Evolutionary conservation across 1,140 invertebrate species (phyloP).

Genomic region (Drosophila erecta): DNA sequence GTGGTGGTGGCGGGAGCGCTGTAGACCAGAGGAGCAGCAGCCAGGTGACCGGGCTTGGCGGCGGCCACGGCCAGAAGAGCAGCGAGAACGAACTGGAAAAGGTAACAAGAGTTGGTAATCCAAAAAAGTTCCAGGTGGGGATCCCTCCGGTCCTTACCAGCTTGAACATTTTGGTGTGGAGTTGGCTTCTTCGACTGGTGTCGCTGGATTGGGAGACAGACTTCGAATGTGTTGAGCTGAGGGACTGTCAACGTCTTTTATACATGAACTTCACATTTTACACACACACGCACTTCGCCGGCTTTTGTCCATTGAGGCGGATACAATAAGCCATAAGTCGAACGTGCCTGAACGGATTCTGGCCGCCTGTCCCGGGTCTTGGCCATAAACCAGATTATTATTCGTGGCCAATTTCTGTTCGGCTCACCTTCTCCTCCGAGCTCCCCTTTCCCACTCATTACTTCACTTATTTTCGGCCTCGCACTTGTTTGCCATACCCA

Average conservation of each 20-base stretch:
- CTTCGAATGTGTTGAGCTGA: conserved; percentile 42
- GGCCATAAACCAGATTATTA: conserved; percentile 71
- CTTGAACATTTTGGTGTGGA: conserved; percentile 84
- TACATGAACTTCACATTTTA: conserved; percentile 76
- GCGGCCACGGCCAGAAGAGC: conserved; percentile 86
- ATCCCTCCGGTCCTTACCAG: conserved; percentile 76
- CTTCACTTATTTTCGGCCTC: conserved; percentile 57
- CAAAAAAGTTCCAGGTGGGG: background rate
- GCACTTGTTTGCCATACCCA: conserved; percentile 39
- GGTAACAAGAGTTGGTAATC: conserved; percentile 10
- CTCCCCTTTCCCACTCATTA: conserved; percentile 23
- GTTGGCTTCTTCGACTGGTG: conserved; percentile 60
- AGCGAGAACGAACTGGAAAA: conserved; percentile 86
- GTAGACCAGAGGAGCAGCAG: conserved; percentile 65
- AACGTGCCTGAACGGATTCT: conserved; percentile 77
- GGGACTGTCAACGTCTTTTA: conserved; percentile 66
- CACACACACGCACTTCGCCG: conserved; percentile 13
- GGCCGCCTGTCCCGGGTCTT: conserved; percentile 26
- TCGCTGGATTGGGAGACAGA: conserved; percentile 57
- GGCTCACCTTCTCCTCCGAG: conserved; percentile 20
- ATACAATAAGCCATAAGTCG: conserved; percentile 57
- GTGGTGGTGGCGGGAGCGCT: conserved; percentile 53
- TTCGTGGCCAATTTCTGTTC: conserved; percentile 64
- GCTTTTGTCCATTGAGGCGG: conserved; percentile 46
- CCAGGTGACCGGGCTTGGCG: conserved; percentile 85